These are phyloP conservation scores for Carassius carassius DNA, from an alignment of 2,113 vertebrate genomes.

Conservation along the genomic window DNA sequence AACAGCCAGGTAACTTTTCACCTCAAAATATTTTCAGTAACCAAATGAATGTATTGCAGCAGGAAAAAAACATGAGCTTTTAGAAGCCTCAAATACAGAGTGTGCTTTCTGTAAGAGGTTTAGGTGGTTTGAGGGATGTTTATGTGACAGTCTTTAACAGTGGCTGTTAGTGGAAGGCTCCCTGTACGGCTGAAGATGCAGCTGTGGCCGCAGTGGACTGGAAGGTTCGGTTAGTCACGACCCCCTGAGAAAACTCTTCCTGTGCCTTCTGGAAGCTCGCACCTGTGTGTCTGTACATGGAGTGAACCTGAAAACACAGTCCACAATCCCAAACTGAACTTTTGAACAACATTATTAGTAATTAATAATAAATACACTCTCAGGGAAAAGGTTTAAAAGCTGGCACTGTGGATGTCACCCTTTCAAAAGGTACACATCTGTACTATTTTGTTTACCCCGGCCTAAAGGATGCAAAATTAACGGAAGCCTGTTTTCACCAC, in stretches of 20 bases:
- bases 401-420: too few species aligned
- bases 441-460: too few species aligned
- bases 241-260: conserved; percentile 90
- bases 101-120: background rate
- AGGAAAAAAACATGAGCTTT: background rate
- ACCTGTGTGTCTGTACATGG: conserved; percentile 87
- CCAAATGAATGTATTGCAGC: background rate
- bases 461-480: too few species aligned
- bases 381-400: too few species aligned
- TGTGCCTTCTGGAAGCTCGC: conserved; percentile 96
- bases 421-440: too few species aligned
- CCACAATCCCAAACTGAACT: background rate
- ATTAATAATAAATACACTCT: background rate
- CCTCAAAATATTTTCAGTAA: background rate
- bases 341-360: background rate
- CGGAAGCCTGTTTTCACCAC: too few species aligned
- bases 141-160: background rate
- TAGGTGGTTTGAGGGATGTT: background rate
- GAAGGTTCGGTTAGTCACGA: conserved; percentile 85
- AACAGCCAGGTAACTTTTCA: conserved; percentile 8
- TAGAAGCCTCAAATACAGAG: background rate
- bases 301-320: conserved; percentile 82
- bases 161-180: conserved; percentile 71
- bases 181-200: conserved; percentile 81
- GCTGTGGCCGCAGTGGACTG: conserved; percentile 79